Conservation (phyloP, 2,888 invertebrate species). For the Aplocera efformata region DNA sequence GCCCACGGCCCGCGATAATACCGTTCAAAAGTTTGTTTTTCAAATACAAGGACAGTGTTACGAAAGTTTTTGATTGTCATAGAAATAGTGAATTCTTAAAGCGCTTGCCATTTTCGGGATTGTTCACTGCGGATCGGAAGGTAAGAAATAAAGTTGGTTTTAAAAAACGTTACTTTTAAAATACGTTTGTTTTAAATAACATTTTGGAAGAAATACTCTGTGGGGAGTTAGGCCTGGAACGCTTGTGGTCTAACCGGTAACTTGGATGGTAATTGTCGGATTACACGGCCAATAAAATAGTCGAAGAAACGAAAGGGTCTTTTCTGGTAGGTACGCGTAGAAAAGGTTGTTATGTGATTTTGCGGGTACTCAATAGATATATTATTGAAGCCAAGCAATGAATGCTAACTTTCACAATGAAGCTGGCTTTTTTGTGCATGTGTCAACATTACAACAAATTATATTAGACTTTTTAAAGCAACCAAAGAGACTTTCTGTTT, state of each 20-base stretch:
- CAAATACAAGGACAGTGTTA: conserved; percentile 57
- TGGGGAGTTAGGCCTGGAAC: conserved; percentile 13
- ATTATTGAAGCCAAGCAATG: conserved; percentile 1
- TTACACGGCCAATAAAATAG: conserved; percentile 19
- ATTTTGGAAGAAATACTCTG: conserved; percentile 32
- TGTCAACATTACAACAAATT: too few species aligned
- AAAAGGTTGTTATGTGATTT: conserved; percentile 13
- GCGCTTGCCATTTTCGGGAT: conserved; percentile 61
- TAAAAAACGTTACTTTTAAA: conserved; percentile 12
- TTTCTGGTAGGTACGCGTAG: conserved; percentile 9
- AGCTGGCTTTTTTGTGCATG: background rate
- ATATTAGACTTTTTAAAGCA: too few species aligned
- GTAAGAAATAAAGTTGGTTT: conserved; percentile 29
- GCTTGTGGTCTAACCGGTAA: conserved; percentile 21
- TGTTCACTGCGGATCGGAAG: conserved; percentile 52
- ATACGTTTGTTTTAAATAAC: too few species aligned
- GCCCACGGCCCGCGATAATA: conserved; percentile 25
- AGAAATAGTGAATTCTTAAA: conserved; percentile 36
- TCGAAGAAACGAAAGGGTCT: conserved; percentile 13
- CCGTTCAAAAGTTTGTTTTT: conserved; percentile 46
- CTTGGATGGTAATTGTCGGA: conserved; percentile 19
- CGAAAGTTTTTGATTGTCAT: conserved; percentile 45
- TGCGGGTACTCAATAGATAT: conserved; percentile 3
- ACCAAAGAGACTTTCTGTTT: too few species aligned
- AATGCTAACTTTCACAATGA: conserved; percentile 15